These are phyloP conservation scores for Heliconius congener DNA, from an alignment of 1,140 invertebrate genomes.

Conservation along the genomic window DNA sequence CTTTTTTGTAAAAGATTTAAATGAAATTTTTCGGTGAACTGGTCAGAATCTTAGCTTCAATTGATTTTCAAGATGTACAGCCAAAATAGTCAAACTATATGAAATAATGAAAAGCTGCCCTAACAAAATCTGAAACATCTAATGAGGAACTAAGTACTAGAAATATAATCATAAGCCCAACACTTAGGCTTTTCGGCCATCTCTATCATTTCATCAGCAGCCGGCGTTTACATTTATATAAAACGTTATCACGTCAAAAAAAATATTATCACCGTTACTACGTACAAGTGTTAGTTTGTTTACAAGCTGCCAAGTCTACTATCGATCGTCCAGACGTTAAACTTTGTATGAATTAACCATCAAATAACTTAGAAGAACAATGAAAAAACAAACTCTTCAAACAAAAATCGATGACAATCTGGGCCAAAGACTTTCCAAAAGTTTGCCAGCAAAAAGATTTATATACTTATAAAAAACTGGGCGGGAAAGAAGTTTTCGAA, in stretches of 20 bases:
- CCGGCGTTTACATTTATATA: too few relatives aligned
- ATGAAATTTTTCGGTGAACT: too few relatives aligned
- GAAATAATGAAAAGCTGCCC: too few relatives aligned
- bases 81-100: too few relatives aligned
- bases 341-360: conserved; percentile 81
- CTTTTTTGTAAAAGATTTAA: too few relatives aligned
- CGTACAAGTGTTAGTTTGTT: conserved; percentile 30
- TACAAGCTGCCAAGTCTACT: conserved; percentile 55
- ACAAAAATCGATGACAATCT: conserved; percentile 82
- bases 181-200: too few relatives aligned
- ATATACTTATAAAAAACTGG: conserved; percentile 81
- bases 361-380: conserved; percentile 82
- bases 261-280: neutral
- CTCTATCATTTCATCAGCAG: too few relatives aligned
- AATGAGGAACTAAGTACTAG: too few relatives aligned
- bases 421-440: conserved; percentile 80
- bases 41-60: too few relatives aligned
- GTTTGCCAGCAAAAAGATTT: conserved; percentile 80
- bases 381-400: conserved; percentile 81
- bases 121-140: too few relatives aligned
- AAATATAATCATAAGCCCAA: too few relatives aligned
- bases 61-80: too few relatives aligned
- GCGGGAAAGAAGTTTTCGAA: conserved; percentile 78
- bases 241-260: neutral
- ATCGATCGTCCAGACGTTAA: conserved; percentile 75